Percentiles rank a stretch among this genome's conserved stretches.
Conservation (phyloP, 1,140 invertebrate species). For the Aphelenchoides besseyi region DNA sequence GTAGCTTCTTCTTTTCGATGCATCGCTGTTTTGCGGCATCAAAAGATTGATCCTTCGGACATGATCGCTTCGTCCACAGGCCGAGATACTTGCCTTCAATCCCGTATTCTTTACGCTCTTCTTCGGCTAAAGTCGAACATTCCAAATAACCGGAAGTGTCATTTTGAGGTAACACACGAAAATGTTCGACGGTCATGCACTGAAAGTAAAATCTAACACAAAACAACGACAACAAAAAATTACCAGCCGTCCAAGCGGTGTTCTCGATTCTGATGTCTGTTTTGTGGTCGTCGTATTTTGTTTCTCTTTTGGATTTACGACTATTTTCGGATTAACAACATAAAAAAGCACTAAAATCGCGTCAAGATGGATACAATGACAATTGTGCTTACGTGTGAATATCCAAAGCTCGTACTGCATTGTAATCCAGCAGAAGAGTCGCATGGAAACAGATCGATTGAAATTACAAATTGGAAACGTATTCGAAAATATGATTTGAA, state of each 20-base stretch:
- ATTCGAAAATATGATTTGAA: too few species aligned
- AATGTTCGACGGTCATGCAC: constrained; percentile 54
- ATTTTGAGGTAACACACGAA: constrained; percentile 28
- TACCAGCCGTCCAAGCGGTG: background rate
- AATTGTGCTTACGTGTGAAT: background rate
- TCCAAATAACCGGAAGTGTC: constrained; percentile 41
- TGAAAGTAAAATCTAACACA: background rate
- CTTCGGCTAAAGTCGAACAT: constrained; percentile 46
- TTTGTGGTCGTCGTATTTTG: background rate
- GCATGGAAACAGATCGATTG: too few species aligned
- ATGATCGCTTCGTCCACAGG: constrained; percentile 45
- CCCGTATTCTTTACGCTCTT: constrained; percentile 40
- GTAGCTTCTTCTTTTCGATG: constrained; percentile 49
- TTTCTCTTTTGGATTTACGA: background rate
- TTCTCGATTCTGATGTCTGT: background rate
- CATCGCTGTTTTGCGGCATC: constrained; percentile 51
- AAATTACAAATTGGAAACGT: too few species aligned
- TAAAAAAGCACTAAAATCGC: background rate
- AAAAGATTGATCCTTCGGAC: constrained; percentile 40
- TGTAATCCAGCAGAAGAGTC: too few species aligned
- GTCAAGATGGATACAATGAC: background rate
- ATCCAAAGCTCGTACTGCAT: background rate
- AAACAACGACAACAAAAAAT: too few species aligned
- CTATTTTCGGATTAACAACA: background rate
- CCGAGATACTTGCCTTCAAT: constrained; percentile 47